These are phyloP conservation scores for Drosophila kanekoi DNA, from an alignment of 2,888 invertebrate species.

Conservation along the genomic window DNA sequence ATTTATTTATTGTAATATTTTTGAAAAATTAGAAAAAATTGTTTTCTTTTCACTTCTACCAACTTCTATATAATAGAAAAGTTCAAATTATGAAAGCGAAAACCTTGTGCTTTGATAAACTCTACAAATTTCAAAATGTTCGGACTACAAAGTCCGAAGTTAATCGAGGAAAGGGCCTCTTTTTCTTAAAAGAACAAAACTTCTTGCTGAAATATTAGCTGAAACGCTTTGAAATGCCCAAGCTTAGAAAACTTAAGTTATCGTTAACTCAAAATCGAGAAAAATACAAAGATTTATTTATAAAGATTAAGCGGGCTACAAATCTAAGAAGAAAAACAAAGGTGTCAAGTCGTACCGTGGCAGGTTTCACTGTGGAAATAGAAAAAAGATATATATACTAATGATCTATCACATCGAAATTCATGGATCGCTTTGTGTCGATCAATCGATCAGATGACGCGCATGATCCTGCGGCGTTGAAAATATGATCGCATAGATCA, in stretches of 20 bases:
- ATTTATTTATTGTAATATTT: conserved; percentile 75
- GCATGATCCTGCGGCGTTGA: conserved; percentile 82
- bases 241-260: background rate
- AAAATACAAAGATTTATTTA: conserved; percentile 4
- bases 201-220: too few relatives aligned
- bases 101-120: too few relatives aligned
- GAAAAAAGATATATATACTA: background rate
- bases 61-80: too few relatives aligned
- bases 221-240: too few relatives aligned
- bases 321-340: background rate
- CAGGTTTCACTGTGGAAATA: conserved; percentile 4
- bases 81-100: too few relatives aligned
- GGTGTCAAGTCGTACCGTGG: background rate
- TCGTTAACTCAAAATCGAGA: conserved; percentile 2
- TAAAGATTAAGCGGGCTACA: conserved; percentile 5
- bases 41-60: background rate
- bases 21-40: conserved; percentile 12
- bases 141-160: too few relatives aligned
- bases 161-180: too few relatives aligned
- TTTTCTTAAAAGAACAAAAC: too few relatives aligned
- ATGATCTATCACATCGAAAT: conserved; percentile 48
- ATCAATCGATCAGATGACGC: conserved; percentile 73
- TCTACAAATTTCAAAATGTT: too few relatives aligned
- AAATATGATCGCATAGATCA: conserved; percentile 92
- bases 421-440: background rate